phyloP scores from a whole-genome alignment of 1,140 invertebrate genomes.

The Dolichoris vasculosae region DNA sequence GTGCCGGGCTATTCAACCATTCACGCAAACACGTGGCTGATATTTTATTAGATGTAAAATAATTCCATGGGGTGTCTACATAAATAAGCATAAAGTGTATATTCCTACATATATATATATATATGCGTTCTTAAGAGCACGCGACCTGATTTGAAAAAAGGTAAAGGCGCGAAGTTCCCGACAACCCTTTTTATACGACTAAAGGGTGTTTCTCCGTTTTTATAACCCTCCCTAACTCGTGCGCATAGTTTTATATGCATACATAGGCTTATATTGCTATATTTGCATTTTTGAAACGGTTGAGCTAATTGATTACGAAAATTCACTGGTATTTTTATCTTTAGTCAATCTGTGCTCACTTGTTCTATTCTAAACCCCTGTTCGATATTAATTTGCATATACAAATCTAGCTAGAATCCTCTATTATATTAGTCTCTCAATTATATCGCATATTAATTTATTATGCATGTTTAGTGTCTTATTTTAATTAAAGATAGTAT shows the following conservation, averaged over 20 bases:
- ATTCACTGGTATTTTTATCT: neutral
- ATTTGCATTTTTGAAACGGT: constrained; percentile 66
- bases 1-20: constrained; percentile 43
- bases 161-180: constrained; percentile 32
- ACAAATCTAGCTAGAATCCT: neutral
- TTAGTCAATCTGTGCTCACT: neutral
- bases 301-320: constrained; percentile 66
- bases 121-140: constrained; percentile 56
- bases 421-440: neutral
- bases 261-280: constrained; percentile 23
- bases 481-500: neutral
- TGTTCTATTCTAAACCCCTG: neutral
- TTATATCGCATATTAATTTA: no score
- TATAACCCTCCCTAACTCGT: constrained; percentile 9
- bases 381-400: neutral
- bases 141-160: constrained; percentile 58
- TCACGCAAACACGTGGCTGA: constrained; percentile 60
- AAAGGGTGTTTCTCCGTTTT: constrained; percentile 54
- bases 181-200: constrained; percentile 60
- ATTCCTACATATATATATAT: neutral
- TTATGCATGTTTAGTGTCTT: neutral
- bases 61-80: constrained; percentile 62
- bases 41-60: constrained; percentile 59
- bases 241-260: neutral
- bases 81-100: constrained; percentile 69